These are phyloP conservation scores for Selene dorsalis DNA, from an alignment of 2,797 vertebrate species.

Conservation along the genomic window DNA sequence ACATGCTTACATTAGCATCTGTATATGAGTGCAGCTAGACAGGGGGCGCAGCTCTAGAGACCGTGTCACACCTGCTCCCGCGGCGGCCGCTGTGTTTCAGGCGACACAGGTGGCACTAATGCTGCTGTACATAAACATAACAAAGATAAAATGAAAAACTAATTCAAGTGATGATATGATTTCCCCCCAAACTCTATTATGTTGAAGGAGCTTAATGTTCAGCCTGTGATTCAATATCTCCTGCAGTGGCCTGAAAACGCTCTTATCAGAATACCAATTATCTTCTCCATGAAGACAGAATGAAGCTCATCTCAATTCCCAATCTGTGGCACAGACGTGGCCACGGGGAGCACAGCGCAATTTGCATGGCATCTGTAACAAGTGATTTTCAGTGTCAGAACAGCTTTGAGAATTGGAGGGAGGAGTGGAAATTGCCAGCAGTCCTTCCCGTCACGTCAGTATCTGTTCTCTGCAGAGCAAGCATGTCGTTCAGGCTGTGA, in stretches of 20 bases:
- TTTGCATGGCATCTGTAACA: constrained; percentile 30
- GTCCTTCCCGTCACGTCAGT: constrained; percentile 15
- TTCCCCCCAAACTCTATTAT: constrained; percentile 25
- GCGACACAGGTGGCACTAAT: neutral
- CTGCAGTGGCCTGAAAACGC: constrained; percentile 20
- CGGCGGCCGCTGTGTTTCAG: neutral
- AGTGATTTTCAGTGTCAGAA: constrained; percentile 33
- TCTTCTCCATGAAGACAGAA: constrained; percentile 34
- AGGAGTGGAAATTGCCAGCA: constrained; percentile 30
- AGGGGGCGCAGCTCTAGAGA: neutral
- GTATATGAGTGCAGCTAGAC: neutral
- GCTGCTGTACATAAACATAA: constrained; percentile 9
- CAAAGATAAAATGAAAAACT: constrained; percentile 5
- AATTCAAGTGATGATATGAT: constrained; percentile 1
- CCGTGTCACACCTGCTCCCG: neutral
- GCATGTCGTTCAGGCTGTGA: constrained; percentile 23
- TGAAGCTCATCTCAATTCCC: constrained; percentile 23
- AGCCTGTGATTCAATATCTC: constrained; percentile 16
- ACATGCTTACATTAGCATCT: too few relatives aligned
- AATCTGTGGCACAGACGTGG: constrained; percentile 24
- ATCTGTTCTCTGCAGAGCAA: constrained; percentile 34
- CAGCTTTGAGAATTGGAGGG: constrained; percentile 24
- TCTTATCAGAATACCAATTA: constrained; percentile 62
- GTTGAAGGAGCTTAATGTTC: constrained; percentile 23
- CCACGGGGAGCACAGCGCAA: constrained; percentile 2